These are phyloP conservation scores for Zaprionus obscuricornis DNA, from an alignment of 2,888 invertebrate genomes.

Conservation along the genomic window DNA sequence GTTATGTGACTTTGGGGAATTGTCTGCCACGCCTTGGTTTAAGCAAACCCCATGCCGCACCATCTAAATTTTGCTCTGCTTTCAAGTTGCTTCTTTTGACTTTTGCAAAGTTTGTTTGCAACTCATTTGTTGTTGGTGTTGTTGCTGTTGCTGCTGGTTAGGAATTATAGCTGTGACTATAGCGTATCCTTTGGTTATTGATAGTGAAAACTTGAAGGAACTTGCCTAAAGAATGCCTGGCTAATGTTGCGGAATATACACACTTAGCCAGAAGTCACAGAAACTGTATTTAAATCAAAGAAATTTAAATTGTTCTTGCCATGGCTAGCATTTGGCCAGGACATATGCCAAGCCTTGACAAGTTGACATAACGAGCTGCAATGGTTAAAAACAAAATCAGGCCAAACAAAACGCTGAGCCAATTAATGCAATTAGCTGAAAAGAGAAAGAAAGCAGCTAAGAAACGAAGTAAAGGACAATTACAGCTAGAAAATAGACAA, in stretches of 20 bases:
- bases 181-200: slow-evolving; percentile 55
- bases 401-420: slow-evolving; percentile 14
- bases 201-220: slow-evolving; percentile 65
- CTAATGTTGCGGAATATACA: slow-evolving; percentile 68
- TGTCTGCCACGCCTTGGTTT: slow-evolving; percentile 26
- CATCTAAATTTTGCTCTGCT: slow-evolving; percentile 51
- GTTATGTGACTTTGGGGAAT: slow-evolving; percentile 78
- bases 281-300: slow-evolving; percentile 33
- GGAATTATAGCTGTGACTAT: slow-evolving; percentile 56
- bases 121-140: slow-evolving; percentile 28
- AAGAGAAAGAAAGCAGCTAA: slow-evolving; percentile 5
- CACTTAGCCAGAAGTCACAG: neutral
- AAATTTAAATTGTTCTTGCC: slow-evolving; percentile 12
- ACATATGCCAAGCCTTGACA: slow-evolving; percentile 20
- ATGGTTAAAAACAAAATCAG: slow-evolving; percentile 3
- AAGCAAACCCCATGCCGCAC: slow-evolving; percentile 1
- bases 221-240: slow-evolving; percentile 56
- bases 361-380: neutral
- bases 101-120: slow-evolving; percentile 70
- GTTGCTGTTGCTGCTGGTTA: slow-evolving; percentile 30
- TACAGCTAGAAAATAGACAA: too few species aligned
- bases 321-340: neutral
- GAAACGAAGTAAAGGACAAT: too few species aligned
- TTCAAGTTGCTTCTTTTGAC: slow-evolving; percentile 65
- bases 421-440: slow-evolving; percentile 61